phyloP scores from a whole-genome alignment of 2,797 vertebrate genomes.

The Dermochelys coriacea region DNA sequence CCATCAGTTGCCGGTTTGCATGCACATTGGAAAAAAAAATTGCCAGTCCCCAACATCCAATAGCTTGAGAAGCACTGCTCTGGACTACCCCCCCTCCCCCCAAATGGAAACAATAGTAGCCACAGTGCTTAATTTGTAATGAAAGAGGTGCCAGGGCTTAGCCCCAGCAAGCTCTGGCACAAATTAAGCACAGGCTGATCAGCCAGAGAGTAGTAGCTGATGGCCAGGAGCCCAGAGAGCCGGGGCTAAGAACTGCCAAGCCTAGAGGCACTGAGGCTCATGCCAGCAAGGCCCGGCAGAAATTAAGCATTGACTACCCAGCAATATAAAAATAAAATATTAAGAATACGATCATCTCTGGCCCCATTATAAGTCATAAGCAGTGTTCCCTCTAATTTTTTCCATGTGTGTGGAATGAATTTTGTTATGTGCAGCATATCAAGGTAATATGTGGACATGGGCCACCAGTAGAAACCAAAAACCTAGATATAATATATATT shows the following conservation, averaged over 20 bases:
- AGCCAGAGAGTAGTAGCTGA: background rate
- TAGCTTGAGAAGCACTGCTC: too few relatives aligned
- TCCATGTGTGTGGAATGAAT: too few relatives aligned
- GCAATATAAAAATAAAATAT: constrained; percentile 31
- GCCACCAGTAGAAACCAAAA: too few relatives aligned
- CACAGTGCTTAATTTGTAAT: background rate
- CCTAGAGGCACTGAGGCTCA: background rate
- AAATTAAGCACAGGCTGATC: background rate
- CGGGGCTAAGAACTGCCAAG: background rate
- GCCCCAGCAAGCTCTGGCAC: background rate
- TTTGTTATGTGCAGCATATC: too few relatives aligned
- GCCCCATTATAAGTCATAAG: background rate
- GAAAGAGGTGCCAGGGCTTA: background rate
- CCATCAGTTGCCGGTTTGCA: too few relatives aligned
- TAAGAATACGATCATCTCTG: constrained; percentile 29
- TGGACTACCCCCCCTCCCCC: too few relatives aligned
- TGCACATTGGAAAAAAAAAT: too few relatives aligned
- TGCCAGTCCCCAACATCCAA: too few relatives aligned
- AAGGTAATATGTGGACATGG: too few relatives aligned
- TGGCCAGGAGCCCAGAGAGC: background rate
- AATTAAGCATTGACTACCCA: background rate
- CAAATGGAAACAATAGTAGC: background rate
- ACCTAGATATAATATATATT: too few relatives aligned
- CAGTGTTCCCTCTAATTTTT: too few relatives aligned
- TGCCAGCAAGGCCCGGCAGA: background rate